Percentiles rank a stretch among this genome's conserved stretches.
phyloP scores from a whole-genome alignment of 2,113 vertebrate species.

The Verasper variegatus region DNA sequence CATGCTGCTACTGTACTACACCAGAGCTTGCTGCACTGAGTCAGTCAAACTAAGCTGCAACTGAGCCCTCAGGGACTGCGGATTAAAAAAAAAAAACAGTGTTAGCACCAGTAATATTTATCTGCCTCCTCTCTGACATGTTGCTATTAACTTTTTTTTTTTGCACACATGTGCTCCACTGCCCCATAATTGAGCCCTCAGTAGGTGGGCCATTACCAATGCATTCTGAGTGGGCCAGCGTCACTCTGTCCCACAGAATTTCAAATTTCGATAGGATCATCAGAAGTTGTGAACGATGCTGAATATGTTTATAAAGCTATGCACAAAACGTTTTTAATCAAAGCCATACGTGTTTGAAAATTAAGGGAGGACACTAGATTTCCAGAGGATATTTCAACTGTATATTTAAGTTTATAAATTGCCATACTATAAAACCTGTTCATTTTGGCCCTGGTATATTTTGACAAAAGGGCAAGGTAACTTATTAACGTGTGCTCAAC shows the following conservation, averaged over 20 bases:
- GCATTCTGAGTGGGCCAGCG: conserved; percentile 40
- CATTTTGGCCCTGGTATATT: background rate
- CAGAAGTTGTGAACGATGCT: background rate
- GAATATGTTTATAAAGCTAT: conserved; percentile 9
- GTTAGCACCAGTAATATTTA: background rate
- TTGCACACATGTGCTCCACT: background rate
- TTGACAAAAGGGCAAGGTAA: background rate
- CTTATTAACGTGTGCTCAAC: background rate
- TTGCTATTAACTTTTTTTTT: background rate
- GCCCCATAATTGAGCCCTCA: conserved; percentile 9
- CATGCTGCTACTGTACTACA: conserved; percentile 1
- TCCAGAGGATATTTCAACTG: too few relatives aligned
- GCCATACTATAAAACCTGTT: background rate
- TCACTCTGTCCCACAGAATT: conserved; percentile 15
- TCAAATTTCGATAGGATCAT: conserved; percentile 30
- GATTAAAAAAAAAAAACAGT: conserved; percentile 1
- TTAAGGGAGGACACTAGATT: too few relatives aligned
- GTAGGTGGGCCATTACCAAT: conserved; percentile 48
- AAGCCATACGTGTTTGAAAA: too few relatives aligned
- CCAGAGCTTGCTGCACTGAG: conserved; percentile 13
- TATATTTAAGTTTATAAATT: too few relatives aligned
- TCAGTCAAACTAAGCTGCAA: conserved; percentile 34
- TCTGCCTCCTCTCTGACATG: background rate
- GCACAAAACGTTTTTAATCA: background rate
- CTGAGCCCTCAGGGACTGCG: background rate